Evolutionary conservation across 1,140 invertebrate species (phyloP), one percentile per base, ranked within the genome.

Genomic region (Pectinophora gossypiella): DNA sequence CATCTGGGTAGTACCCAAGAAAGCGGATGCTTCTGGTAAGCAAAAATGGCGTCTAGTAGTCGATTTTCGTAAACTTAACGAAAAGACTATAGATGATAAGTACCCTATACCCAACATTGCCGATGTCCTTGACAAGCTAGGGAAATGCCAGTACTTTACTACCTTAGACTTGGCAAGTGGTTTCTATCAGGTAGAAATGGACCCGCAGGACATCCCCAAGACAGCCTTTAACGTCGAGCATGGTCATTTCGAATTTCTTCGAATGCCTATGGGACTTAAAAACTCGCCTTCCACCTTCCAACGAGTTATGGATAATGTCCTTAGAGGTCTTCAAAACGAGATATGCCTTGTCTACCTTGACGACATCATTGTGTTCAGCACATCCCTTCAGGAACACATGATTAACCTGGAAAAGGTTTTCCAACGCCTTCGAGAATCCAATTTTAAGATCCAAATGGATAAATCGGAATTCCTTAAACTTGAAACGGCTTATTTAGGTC

Each of bases 41-140:
- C 59, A 56, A 49, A 74, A 83, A 61, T 77, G 59, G 54, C 38
- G 74, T 10, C 43, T 82, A 21, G 74, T 73, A 0, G 60, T 80
- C 16, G 77, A 82, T 50, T 78, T 67, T 49, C 27, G 72, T 15
- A 70, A 76, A 65, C 21, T 80, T 3, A 80, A 81, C 57, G 49
- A 68, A 20, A 55, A 62, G 22, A 80, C 74, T 5, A 61, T 76
- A 9, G 48, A 70, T 7, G 89, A 90, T 54, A 53, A 61, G 22
- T 90, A 76, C 65, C 89, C 89, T 4, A 59, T 91, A 4, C 89
- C 89, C 3, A 69, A 83, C 9, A 89, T 90, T 10, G 74, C 71
- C 15, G 80, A 89, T 16, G 65, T 78, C 42, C 61, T 91, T 32
- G 74, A 87, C 45, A 75, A 75, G 54, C 54, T 90, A 44, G 66